Evolutionary conservation across 2,797 vertebrate species (phyloP).

Genomic region (Sebastes cheni): DNA sequence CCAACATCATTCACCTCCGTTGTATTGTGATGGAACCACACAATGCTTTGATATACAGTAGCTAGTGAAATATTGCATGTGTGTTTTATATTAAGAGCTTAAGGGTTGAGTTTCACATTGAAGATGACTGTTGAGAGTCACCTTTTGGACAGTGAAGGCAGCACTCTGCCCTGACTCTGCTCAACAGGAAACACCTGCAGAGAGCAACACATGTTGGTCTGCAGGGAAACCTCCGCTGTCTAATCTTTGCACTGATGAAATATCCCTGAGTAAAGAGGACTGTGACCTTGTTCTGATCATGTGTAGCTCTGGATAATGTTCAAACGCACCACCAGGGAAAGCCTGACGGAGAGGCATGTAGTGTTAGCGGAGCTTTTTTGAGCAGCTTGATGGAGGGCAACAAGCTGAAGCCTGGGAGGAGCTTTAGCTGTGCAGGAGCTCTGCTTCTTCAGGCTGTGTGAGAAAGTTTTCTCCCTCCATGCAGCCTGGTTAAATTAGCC

Average conservation of each 20-base stretch:
- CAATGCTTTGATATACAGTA: constrained; percentile 49
- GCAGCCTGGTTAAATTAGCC: constrained; percentile 79
- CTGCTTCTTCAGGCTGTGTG: constrained; percentile 57
- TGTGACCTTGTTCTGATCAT: constrained; percentile 40
- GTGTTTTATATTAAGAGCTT: constrained; percentile 55
- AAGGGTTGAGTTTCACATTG: constrained; percentile 40
- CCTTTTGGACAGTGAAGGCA: constrained; percentile 45
- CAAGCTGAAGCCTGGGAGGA: constrained; percentile 20
- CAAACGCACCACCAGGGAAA: constrained; percentile 31
- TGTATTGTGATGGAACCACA: constrained; percentile 1
- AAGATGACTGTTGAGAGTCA: constrained; percentile 49
- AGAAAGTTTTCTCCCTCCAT: constrained; percentile 73
- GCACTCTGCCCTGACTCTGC: constrained; percentile 39
- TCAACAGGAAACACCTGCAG: constrained; percentile 78
- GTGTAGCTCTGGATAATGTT: constrained; percentile 63
- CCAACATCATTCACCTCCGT: neutral
- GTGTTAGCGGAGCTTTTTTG: constrained; percentile 7
- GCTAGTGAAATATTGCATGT: constrained; percentile 28
- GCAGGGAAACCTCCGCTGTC: constrained; percentile 33
- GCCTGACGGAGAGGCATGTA: constrained; percentile 27
- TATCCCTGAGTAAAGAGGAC: constrained; percentile 37
- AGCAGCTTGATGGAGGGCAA: constrained; percentile 21
- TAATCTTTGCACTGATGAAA: constrained; percentile 48
- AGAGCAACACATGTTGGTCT: constrained; percentile 49
- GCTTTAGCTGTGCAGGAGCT: constrained; percentile 12